Evolutionary conservation across 1,140 invertebrate genomes (phyloP), one percentile per base, ranked within the genome.

Genomic region (Drosophila albomicans): DNA sequence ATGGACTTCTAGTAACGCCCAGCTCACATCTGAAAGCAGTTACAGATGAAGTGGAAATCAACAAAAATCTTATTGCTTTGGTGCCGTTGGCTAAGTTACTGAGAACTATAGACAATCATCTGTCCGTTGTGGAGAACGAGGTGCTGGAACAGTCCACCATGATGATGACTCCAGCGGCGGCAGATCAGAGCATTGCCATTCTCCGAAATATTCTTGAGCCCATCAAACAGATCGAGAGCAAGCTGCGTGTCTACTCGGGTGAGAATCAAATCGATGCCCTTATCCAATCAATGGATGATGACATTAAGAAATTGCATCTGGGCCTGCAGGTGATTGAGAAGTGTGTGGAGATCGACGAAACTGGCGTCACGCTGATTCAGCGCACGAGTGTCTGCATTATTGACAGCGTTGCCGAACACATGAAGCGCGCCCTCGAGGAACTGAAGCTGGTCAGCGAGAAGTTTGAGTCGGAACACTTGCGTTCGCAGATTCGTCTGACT

Each of bases 291-390:
- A 91, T 96, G 61, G 93, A 94, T 15, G 93, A 94, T 45, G 93
- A 95, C 16, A 93, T 96, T 48, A 94, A 95, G 80, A 93, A 93
- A 28, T 85, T 96, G 8, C 94, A 95, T 81, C 94, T 95, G 90
- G 94, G 94, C 64, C 91, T 96, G 25, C 93, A 94, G 43, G 93
- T 96, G 5, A 94, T 96, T 67, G 95, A 95, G 91, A 95, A 96
- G 90, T 95, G 95, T 82, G 94, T 95, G 38, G 94, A 95, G 76
- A 93, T 95, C 30, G 94, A 95, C 89, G 94, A 94, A 63, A 94
- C 94, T 15, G 94, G 94, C 11, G 94, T 94, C 64, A 95, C 95
- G 1, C 89, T 95, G 16, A 94, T 95, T 1, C 94, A 95, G 79
- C 93, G 94, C 79, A 95, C 95, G 0, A 95, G 95, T 79, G 93